phyloP scores from a whole-genome alignment of 2,888 invertebrate genomes.

The Drosophila leonis region DNA sequence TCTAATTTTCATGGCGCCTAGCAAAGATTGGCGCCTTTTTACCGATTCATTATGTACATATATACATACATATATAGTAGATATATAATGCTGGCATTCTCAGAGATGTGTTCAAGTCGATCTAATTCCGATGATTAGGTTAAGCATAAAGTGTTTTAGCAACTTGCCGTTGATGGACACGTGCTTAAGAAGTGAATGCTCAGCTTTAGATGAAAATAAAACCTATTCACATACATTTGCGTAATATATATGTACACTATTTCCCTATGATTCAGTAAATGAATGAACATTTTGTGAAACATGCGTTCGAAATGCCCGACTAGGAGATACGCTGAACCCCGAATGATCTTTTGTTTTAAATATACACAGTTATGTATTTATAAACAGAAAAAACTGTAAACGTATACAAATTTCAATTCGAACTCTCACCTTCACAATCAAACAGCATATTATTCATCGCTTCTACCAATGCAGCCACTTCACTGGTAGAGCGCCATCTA shows the following conservation, averaged over 20 bases:
- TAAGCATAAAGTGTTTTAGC: constrained; percentile 44
- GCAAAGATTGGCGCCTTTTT: constrained; percentile 59
- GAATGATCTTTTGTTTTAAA: too few species aligned
- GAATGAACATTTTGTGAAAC: too few species aligned
- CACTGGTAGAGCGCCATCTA: too few species aligned
- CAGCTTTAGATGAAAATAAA: background rate
- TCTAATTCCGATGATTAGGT: constrained; percentile 69
- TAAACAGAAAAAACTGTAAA: too few species aligned
- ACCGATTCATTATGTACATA: constrained; percentile 44
- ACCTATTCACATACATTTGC: background rate
- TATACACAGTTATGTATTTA: too few species aligned
- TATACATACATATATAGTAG: constrained; percentile 19
- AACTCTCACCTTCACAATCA: too few species aligned
- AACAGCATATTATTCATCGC: too few species aligned
- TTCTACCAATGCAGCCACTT: too few species aligned
- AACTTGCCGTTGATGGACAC: constrained; percentile 6
- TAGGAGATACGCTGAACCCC: too few species aligned
- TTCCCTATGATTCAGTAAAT: background rate
- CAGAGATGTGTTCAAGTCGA: constrained; percentile 60
- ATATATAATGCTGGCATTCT: constrained; percentile 1
- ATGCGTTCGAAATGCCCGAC: too few species aligned
- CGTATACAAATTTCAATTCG: too few species aligned
- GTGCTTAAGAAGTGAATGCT: constrained; percentile 27
- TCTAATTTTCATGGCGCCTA: constrained; percentile 68
- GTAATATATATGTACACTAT: background rate